Conservation (phyloP, 2,888 invertebrate species). For the Hypselothyrea guttata region DNA sequence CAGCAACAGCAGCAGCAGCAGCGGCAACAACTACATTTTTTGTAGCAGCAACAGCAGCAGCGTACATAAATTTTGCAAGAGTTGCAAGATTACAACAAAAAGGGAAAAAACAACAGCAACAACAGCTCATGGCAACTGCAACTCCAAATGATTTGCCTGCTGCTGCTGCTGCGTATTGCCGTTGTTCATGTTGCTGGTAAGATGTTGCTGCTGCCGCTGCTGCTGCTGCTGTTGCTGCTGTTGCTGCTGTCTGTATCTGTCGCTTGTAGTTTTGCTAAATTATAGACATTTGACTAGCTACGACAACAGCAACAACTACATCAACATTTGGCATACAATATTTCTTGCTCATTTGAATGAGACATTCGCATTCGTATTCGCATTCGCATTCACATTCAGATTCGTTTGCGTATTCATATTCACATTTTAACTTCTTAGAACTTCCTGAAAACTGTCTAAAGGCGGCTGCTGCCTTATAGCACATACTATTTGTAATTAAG, state of each 20-base stretch:
- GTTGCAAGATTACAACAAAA: conserved; percentile 29
- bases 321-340: conserved; percentile 68
- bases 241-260: conserved; percentile 64
- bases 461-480: conserved; percentile 39
- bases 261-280: conserved; percentile 72
- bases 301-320: conserved; percentile 22
- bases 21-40: conserved; percentile 41
- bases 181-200: conserved; percentile 15
- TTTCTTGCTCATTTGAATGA: conserved; percentile 69
- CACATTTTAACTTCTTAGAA: conserved; percentile 39
- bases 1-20: conserved; percentile 38
- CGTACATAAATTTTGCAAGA: conserved; percentile 61
- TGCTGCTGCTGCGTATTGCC: conserved; percentile 33
- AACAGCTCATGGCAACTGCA: conserved; percentile 42
- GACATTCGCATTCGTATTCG: conserved; percentile 38
- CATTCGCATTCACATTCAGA: conserved; percentile 24
- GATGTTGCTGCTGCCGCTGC: conserved; percentile 43
- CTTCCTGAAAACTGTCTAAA: conserved; percentile 42
- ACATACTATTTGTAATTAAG: conserved; percentile 73
- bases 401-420: conserved; percentile 9
- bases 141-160: conserved; percentile 63
- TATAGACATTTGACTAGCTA: conserved; percentile 72
- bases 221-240: conserved; percentile 20
- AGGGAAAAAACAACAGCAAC: conserved; percentile 35
- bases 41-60: conserved; percentile 47